phyloP scores from a whole-genome alignment of 1,140 invertebrate species.

The Eupristina koningsbergeri region DNA sequence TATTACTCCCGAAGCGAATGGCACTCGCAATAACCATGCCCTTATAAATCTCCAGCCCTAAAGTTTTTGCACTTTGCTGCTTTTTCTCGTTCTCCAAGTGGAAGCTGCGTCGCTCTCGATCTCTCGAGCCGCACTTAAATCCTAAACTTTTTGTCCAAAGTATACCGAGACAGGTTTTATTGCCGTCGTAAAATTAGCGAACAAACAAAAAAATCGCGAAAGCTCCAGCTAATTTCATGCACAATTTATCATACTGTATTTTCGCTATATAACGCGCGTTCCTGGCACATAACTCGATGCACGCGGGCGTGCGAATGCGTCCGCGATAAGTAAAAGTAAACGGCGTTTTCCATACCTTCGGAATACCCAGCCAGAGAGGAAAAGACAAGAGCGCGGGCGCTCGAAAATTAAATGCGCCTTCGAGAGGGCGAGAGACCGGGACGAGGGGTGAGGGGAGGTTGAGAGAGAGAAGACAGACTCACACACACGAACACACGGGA shows the following conservation, averaged over 20 bases:
- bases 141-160: neutral
- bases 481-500: too few species aligned
- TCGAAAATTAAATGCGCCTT: neutral
- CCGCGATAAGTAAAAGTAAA: conserved; percentile 33
- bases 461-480: too few species aligned
- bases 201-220: neutral
- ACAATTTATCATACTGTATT: conserved; percentile 5
- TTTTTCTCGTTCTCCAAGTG: neutral
- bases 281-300: neutral
- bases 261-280: neutral
- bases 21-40: neutral
- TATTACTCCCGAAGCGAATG: neutral
- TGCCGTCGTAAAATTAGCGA: neutral
- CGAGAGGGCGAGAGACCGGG: too few species aligned
- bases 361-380: neutral
- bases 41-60: neutral
- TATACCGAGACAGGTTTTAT: neutral
- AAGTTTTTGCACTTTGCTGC: neutral
- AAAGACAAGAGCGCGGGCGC: neutral
- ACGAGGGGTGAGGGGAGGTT: too few species aligned
- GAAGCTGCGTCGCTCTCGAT: neutral
- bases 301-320: neutral
- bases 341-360: neutral
- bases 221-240: neutral
- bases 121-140: neutral